Base-by-base conservation (phyloP, 2,888 invertebrate species). In the Lysandra bellargus region DNA sequence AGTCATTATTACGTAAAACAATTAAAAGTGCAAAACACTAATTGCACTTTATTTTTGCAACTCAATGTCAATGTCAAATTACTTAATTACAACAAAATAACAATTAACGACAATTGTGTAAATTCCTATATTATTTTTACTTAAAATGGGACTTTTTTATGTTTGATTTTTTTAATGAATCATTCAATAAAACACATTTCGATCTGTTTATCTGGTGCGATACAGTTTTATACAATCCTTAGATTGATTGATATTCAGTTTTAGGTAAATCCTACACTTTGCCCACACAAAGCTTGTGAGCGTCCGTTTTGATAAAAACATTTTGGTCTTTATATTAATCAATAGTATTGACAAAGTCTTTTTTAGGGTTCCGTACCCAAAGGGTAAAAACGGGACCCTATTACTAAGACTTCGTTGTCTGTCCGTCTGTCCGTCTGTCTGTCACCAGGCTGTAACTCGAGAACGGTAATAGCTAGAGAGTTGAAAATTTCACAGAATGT, bases 241-340 rank as follows among this genome's bases (percentile, higher is more conserved):
- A 86, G 88, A 89, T 87, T 85, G 85, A 88, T 87, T 82, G 82
- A 72, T 79, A 49, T 77, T 61, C 79, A 80, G 79, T n/a, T 81
- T 86, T 84, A 87, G 84, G 87, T 87, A 82, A 86, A 87, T 86
- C 89, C 88, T 88, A 89, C 89, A 87, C 87, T 79, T 81, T 80
- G 88, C 86, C 89, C 88, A 61, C 61, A 61, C 61, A 61, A 23
- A 61, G 7, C 23, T 23, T 23, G 60, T 60, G 6, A 23, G 61
- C 61, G 61, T n/a, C 53, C 53, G 53, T 53, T 53, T 53, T 12
- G 14, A 53, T 53, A 53, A 53, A 53, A 14, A 53, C 14, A 53
- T n/a, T n/a, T n/a, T n/a, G n/a, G n/a, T n/a, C 23, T 23, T 23
- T 23, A 23, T 23, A 23, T 23, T 23, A 23, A 23, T 23, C 0